Percentiles rank a stretch among this genome's conserved stretches.
Conservation (phyloP, 2,888 invertebrate species). For the Yponomeuta malinellus region DNA sequence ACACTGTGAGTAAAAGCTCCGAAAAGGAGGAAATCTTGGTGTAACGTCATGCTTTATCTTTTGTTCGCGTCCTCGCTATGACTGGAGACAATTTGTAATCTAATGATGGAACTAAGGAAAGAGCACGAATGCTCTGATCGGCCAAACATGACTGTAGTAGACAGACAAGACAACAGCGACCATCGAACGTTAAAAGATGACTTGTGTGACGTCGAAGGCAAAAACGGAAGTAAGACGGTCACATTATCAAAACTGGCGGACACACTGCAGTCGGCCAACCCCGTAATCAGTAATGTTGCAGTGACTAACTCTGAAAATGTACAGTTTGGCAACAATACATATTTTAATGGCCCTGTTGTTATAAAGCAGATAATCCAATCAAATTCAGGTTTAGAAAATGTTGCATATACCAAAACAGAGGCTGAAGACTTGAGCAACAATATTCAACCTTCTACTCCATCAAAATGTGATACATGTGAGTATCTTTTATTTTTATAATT, state of each 20-base stretch:
- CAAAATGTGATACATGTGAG: neutral
- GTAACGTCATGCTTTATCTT: no score
- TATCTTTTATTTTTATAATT: neutral
- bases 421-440: conserved; percentile 29
- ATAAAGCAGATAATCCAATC: conserved; percentile 82
- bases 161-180: neutral
- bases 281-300: conserved; percentile 75
- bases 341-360: conserved; percentile 85
- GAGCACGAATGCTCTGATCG: neutral
- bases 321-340: conserved; percentile 85
- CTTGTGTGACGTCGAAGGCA: neutral
- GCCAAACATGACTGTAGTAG: neutral
- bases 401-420: conserved; percentile 43
- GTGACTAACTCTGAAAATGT: conserved; percentile 82
- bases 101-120: neutral
- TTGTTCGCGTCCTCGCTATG: neutral
- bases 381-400: conserved; percentile 49
- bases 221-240: conserved; percentile 20
- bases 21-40: no score
- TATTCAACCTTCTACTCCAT: neutral
- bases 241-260: conserved; percentile 21
- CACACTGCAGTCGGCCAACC: conserved; percentile 35
- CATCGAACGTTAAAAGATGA: neutral
- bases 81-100: neutral
- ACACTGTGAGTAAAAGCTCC: no score